Percentiles rank a stretch among this genome's conserved stretches.
Conservation (phyloP, 1,140 invertebrate species). For the Mylabris phalerata region DNA sequence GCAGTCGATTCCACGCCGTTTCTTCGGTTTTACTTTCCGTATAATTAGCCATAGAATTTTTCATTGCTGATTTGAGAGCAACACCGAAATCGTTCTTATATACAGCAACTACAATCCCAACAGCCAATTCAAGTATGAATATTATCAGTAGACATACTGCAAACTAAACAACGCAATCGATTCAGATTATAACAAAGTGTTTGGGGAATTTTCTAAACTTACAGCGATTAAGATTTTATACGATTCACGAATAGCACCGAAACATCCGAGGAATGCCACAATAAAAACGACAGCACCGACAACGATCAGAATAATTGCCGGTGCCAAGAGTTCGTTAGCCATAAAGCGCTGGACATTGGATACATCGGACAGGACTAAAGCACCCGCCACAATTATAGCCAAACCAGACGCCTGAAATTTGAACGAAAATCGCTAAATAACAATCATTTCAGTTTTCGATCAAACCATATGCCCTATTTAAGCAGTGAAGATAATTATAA, state of each 20-base stretch:
- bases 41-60: conserved; percentile 50
- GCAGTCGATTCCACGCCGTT: conserved; percentile 54
- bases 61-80: conserved; percentile 46
- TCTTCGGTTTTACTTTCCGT: conserved; percentile 43
- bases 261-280: conserved; percentile 69
- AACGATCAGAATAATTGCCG: conserved; percentile 59
- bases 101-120: conserved; percentile 64
- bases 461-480: too few species aligned
- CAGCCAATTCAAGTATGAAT: conserved; percentile 66
- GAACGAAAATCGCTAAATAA: too few species aligned
- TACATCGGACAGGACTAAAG: conserved; percentile 49
- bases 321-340: conserved; percentile 49
- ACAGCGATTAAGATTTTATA: conserved; percentile 59
- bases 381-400: conserved; percentile 52
- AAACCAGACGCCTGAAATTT: conserved; percentile 53
- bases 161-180: conserved; percentile 50
- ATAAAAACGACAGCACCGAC: conserved; percentile 61
- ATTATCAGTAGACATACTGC: conserved; percentile 60
- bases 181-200: neutral
- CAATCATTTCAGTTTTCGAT: too few species aligned
- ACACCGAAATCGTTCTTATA: conserved; percentile 54
- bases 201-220: conserved; percentile 31
- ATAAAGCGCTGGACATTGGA: conserved; percentile 51
- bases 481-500: too few species aligned
- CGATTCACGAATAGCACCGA: conserved; percentile 64